A percentile compares a stretch with the other conserved stretches of the same genome.
These are phyloP conservation scores for Iselma pallidipennis DNA, from an alignment of 2,888 invertebrate species.

Conservation along the genomic window DNA sequence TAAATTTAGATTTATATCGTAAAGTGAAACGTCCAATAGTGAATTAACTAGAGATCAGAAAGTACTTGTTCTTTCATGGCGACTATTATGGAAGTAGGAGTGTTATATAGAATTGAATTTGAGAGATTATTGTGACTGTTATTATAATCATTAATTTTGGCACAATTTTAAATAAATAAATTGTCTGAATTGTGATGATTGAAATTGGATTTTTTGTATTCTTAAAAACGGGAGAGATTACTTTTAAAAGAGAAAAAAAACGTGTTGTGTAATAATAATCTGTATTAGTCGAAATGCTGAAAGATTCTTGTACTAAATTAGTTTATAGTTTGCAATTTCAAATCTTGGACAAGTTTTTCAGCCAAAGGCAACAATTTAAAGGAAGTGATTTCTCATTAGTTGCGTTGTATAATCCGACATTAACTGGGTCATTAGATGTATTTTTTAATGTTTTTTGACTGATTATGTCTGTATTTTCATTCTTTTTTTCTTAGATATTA, in stretches of 20 bases:
- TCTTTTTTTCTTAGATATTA: constrained; percentile 46
- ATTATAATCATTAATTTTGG: neutral
- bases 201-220: too few species aligned
- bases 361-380: neutral
- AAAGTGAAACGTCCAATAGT: too few species aligned
- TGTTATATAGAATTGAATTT: neutral
- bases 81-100: too few species aligned
- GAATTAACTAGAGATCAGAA: too few species aligned
- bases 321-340: neutral
- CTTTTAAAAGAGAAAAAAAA: too few species aligned
- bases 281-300: too few species aligned
- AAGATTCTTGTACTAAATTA: too few species aligned
- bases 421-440: neutral
- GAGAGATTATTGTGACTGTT: neutral
- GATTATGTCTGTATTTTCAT: neutral
- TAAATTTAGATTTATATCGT: neutral
- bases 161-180: neutral
- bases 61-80: too few species aligned
- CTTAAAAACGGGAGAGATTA: too few species aligned
- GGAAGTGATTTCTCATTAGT: neutral
- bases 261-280: too few species aligned
- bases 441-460: too few species aligned
- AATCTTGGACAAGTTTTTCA: neutral
- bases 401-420: neutral
- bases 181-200: too few species aligned